Evolutionary conservation across 2,113 vertebrate genomes (phyloP).

Genomic region (Chlorodrepanis virens): DNA sequence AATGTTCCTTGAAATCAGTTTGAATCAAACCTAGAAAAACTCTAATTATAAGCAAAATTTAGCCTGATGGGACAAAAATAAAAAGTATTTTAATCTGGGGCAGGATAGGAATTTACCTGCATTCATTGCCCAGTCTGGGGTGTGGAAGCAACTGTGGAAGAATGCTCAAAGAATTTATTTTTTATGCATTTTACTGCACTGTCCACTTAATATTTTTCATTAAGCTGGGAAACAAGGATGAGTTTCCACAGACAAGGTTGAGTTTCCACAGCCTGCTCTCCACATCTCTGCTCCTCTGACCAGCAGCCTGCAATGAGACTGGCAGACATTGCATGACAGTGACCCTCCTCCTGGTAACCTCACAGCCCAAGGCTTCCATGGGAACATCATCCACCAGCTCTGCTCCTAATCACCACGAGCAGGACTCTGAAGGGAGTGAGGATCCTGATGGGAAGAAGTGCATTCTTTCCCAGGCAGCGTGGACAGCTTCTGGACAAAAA

Average conservation of each 20-base stretch:
- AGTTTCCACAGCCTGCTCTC: background rate
- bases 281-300: background rate
- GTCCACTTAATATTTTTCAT: background rate
- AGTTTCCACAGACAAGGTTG: background rate
- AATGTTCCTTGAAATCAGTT: background rate
- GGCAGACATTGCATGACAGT: fast-evolving
- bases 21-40: background rate
- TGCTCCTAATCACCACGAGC: fast-evolving
- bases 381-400: background rate
- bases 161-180: background rate
- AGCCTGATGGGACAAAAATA: background rate
- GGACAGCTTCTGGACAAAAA: background rate
- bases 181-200: background rate
- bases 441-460: background rate
- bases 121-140: background rate
- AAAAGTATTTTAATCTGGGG: background rate
- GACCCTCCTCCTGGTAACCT: background rate
- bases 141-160: background rate
- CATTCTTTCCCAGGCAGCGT: background rate
- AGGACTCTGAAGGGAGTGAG: background rate
- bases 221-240: background rate
- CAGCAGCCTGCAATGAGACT: background rate
- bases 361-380: background rate
- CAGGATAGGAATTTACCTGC: background rate
- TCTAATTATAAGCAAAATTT: background rate